phyloP scores from a whole-genome alignment of 2,113 vertebrate genomes.

The Fukomys damarensis region DNA sequence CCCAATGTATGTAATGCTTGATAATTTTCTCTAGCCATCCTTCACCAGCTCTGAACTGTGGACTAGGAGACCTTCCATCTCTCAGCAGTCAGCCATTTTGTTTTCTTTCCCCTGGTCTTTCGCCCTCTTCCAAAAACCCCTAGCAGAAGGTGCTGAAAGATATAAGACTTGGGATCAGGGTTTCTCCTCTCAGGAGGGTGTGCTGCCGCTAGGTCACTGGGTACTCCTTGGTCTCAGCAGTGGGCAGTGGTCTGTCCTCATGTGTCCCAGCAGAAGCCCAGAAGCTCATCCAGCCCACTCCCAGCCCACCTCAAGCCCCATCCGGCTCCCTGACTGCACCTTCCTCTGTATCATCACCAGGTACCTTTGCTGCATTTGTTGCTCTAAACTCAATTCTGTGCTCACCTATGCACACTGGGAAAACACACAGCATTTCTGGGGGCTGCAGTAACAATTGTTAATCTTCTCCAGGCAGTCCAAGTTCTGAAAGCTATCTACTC shows the following conservation, averaged over 20 bases:
- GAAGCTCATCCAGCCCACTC: neutral
- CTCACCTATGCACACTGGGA: neutral
- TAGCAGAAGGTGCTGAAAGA: constrained; percentile 1
- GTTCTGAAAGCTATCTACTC: neutral
- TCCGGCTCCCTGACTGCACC: neutral
- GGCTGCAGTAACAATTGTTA: neutral
- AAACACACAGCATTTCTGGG: neutral
- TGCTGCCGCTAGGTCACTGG: neutral
- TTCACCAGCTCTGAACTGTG: neutral
- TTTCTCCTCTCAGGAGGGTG: neutral
- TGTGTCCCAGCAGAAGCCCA: neutral
- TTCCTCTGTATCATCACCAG: neutral
- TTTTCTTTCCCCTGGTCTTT: neutral
- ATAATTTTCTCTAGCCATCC: neutral
- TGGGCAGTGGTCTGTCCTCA: neutral
- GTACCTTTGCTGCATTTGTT: neutral
- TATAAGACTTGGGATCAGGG: neutral
- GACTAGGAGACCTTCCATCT: neutral
- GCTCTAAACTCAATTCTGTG: neutral
- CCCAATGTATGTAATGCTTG: neutral
- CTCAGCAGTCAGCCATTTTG: neutral
- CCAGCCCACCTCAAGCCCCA: neutral
- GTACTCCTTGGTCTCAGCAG: neutral
- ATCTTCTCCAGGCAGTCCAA: neutral
- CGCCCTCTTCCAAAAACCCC: neutral